phyloP scores from a whole-genome alignment of 2,113 vertebrate species.

The Atlantisia rogersi region DNA sequence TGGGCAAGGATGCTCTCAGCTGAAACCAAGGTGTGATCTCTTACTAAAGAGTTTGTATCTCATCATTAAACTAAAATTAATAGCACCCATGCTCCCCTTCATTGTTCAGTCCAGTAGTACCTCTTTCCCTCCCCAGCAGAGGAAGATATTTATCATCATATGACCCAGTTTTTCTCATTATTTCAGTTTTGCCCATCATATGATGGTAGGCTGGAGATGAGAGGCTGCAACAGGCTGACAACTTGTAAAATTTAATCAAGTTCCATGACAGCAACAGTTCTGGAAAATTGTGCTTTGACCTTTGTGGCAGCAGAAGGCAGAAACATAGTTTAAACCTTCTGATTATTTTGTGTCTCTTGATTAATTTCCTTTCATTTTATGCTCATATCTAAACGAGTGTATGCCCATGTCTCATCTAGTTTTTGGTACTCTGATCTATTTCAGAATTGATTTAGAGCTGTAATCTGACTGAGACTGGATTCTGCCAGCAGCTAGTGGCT shows the following conservation, averaged over 20 bases:
- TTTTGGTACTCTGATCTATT: not conserved
- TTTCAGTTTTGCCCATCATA: slow-evolving; percentile 4
- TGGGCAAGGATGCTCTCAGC: not conserved
- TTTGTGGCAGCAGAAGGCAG: not conserved
- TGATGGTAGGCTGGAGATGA: not conserved
- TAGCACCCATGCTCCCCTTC: not conserved
- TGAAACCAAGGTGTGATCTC: not conserved
- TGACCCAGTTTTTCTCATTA: not conserved
- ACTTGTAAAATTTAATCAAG: slow-evolving; percentile 16
- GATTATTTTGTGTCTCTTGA: not conserved
- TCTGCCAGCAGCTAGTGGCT: not conserved
- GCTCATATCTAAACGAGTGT: not conserved
- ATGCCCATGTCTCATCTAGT: not conserved
- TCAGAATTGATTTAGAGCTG: not conserved
- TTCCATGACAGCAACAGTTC: not conserved
- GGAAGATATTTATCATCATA: not conserved
- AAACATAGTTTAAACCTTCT: not conserved
- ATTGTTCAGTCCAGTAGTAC: not conserved
- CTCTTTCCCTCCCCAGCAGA: not conserved
- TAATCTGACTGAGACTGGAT: not conserved
- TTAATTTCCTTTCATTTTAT: slow-evolving; percentile 12
- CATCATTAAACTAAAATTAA: not conserved
- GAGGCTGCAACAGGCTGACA: not conserved
- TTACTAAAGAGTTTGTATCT: not conserved
- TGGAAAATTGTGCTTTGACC: not conserved